Evolutionary conservation across 1,140 invertebrate genomes (phyloP), one percentile per base, ranked within the genome.

Genomic region (Leptinotarsa defecta): DNA sequence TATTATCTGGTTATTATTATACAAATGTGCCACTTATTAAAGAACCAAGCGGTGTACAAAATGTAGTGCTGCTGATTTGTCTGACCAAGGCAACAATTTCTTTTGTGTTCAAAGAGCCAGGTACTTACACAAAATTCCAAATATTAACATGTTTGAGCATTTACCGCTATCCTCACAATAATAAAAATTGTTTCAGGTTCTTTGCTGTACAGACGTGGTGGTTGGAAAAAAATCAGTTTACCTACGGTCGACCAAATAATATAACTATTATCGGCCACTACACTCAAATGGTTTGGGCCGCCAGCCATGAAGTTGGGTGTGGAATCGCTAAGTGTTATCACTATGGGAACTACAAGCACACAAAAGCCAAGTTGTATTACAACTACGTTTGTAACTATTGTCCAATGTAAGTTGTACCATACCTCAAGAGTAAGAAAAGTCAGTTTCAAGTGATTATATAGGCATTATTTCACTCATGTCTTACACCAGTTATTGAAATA

Each of bases 321-420:
- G 94, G 93, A 0, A 89, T 93, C 78, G 88, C 91, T 11, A 89
- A 91, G 78, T 95, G 94, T 79, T 82, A n/a, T 76, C 83, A 48
- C 88, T 88, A 75, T 17, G 15, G 15, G 4, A 61, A 74, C 13
- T 34, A 75, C 67, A 77, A 64, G n/a, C 67, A 76, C 24, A 76
- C 67, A n/a, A 79, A 80, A 20, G 88, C 85, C 15, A 90, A 90
- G 61, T 86, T 86, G 71, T 95, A 91, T 85, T 95, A 90, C 85
- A 94, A 92, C 85, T 95, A 95, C 83, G 90, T 95, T n/a, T 95
- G 94, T 84, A 94, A 95, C 86, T 95, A 95, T 84, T 95, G 94
- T 84, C 94, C 94, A 3, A 91, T 90, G 94, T 94, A 88, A 91
- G 90, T 89, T 22, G 0, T 5, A 17, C 2, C 63, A 63, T 15